Percentiles rank a stretch among this genome's conserved stretches.
Conservation (phyloP, 1,140 invertebrate genomes). For the Tribolium madens region DNA sequence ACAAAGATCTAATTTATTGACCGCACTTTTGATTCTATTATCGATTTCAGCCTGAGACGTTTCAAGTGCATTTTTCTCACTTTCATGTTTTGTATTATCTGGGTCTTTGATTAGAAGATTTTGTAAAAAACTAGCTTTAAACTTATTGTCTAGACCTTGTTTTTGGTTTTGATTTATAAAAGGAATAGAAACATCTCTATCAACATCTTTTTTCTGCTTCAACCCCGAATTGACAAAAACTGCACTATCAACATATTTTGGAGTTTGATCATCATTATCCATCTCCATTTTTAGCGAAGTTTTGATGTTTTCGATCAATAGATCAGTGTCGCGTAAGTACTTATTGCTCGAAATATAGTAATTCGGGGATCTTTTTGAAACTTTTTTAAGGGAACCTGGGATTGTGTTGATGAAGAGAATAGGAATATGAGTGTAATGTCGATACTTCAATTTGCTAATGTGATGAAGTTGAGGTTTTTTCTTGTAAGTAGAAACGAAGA, state of each 20-base stretch:
- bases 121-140: neutral
- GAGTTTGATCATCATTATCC: neutral
- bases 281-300: neutral
- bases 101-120: neutral
- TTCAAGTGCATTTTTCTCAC: too few species aligned
- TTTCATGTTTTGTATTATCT: neutral
- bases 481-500: neutral
- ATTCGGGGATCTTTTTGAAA: neutral
- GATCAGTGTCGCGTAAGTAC: neutral
- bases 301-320: constrained; percentile 8
- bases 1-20: neutral
- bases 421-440: neutral
- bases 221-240: neutral
- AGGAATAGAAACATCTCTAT: neutral
- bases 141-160: too few species aligned
- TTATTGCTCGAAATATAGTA: neutral
- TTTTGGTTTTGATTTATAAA: too few species aligned
- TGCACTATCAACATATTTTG: neutral
- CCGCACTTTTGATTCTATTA: neutral
- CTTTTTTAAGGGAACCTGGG: neutral
- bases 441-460: neutral
- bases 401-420: constrained; percentile 16
- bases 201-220: neutral
- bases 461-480: neutral
- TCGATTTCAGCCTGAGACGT: neutral